phyloP scores from a whole-genome alignment of 1,140 invertebrate genomes.

The Drosophila rufa region DNA sequence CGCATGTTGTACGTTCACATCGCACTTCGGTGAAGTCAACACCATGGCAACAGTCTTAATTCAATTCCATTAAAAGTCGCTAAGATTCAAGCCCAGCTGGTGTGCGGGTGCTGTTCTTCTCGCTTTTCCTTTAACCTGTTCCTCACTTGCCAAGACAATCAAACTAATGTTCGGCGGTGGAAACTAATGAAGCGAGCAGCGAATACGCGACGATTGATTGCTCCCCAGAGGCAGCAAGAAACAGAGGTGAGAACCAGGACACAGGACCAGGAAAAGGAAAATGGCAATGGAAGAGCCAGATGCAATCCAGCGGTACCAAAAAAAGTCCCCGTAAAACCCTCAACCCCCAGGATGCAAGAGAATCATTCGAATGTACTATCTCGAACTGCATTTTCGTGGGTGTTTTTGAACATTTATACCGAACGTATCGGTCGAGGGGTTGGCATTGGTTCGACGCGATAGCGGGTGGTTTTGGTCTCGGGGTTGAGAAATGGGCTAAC shows the following conservation, averaged over 20 bases:
- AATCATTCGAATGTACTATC: constrained; percentile 32
- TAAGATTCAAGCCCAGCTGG: constrained; percentile 69
- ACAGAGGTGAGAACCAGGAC: constrained; percentile 19
- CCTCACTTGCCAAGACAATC: constrained; percentile 50
- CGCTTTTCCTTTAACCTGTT: constrained; percentile 12
- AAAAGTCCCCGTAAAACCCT: constrained; percentile 36
- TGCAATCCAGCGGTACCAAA: constrained; percentile 64
- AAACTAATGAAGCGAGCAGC: constrained; percentile 79
- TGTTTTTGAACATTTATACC: constrained; percentile 69
- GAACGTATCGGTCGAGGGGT: constrained; percentile 28
- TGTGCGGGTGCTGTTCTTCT: constrained; percentile 26
- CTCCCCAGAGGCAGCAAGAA: constrained; percentile 72
- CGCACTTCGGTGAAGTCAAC: constrained; percentile 25
- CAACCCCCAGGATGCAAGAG: constrained; percentile 13
- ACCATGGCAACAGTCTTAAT: constrained; percentile 78
- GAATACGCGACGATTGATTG: constrained; percentile 82
- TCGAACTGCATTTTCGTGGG: constrained; percentile 65
- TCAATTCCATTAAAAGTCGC: constrained; percentile 83
- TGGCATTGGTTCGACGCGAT: constrained; percentile 20
- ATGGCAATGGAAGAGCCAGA: constrained; percentile 40
- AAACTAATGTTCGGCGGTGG: constrained; percentile 69
- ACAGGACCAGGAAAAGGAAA: constrained; percentile 3
- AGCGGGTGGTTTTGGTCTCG: constrained; percentile 7
- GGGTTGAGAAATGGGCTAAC: constrained; percentile 4
- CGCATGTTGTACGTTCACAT: constrained; percentile 9